Evolutionary conservation across 2,888 invertebrate genomes (phyloP), one percentile per base, ranked within the genome.

Genomic region (Nomada ruficornis): DNA sequence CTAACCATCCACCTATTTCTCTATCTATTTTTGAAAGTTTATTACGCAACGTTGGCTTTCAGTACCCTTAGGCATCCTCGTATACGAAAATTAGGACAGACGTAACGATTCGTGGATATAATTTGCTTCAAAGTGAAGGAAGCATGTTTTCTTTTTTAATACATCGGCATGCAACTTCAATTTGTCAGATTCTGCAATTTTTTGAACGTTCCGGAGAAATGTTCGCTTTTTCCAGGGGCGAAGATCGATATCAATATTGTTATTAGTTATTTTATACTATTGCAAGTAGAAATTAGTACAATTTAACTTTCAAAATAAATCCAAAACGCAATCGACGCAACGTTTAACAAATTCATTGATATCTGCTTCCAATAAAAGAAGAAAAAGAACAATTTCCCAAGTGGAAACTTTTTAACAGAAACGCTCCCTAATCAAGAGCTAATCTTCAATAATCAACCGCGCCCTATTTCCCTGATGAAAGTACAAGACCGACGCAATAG

Each of bases 21-120:
- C n/a, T 13, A n/a, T 52, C 50, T 52, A 65, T 65, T 65, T 65
- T 65, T 52, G 29, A 65, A 47, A 29, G 50, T 50, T 65, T 65
- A 52, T 65, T 29, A 13, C 15, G 26, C 65, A 29, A 64, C 18
- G 26, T 26, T 50, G 18, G 50, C 26, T 64, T 23, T 29, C 50
- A 11, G 13, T 29, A 11, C 50, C 5, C 11, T n/a, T 18, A 47
- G 15, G 11, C n/a, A 1, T 7, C 11, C 11, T 65, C 50, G 2
- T n/a, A 26, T 5, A 52, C 26, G 65, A 50, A 65, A 65, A 65
- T 65, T 65, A 29, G 50, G n/a, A 11, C 64, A 11, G 50, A 64
- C 47, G 26, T 50, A 65, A 52, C 20, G 5, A 23, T 63, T 65
- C 47, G n/a, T 11, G 18, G 47, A 26, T 50, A 5, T 29, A 5